phyloP scores from a whole-genome alignment of 2,113 vertebrate species.

The Sterrhoptilus dennistouni region DNA sequence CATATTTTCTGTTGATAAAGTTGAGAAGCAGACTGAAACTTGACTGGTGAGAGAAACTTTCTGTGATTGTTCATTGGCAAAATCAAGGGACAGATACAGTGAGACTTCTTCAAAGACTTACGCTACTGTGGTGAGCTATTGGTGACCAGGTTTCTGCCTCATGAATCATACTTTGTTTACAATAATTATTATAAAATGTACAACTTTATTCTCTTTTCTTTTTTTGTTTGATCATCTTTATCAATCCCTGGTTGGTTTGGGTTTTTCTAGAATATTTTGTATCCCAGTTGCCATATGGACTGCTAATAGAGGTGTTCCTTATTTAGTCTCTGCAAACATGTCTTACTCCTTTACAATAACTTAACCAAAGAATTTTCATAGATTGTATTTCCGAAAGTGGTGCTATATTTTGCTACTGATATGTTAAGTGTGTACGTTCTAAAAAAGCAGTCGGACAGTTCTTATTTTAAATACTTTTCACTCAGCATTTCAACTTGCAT shows the following conservation, averaged over 20 bases:
- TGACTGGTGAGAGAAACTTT: background rate
- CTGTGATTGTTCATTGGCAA: background rate
- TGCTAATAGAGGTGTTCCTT: background rate
- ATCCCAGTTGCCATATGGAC: background rate
- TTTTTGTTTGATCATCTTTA: background rate
- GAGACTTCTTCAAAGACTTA: background rate
- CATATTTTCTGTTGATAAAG: background rate
- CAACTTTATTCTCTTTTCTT: background rate
- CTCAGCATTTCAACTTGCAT: background rate
- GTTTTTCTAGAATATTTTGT: background rate
- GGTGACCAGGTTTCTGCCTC: background rate
- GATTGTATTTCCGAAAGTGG: background rate
- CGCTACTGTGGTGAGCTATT: background rate
- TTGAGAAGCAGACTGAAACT: background rate
- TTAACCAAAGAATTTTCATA: background rate
- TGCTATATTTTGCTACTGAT: background rate
- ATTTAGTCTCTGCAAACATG: background rate
- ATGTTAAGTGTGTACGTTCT: background rate
- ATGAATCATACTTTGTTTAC: background rate
- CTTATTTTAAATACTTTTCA: constrained; percentile 31
- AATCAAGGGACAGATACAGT: background rate
- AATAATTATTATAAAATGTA: background rate
- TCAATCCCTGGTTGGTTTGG: background rate
- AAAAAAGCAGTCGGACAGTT: background rate
- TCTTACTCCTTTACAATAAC: background rate